Base-by-base conservation (phyloP, 2,113 vertebrate genomes). In the Epinephelus moara region DNA sequence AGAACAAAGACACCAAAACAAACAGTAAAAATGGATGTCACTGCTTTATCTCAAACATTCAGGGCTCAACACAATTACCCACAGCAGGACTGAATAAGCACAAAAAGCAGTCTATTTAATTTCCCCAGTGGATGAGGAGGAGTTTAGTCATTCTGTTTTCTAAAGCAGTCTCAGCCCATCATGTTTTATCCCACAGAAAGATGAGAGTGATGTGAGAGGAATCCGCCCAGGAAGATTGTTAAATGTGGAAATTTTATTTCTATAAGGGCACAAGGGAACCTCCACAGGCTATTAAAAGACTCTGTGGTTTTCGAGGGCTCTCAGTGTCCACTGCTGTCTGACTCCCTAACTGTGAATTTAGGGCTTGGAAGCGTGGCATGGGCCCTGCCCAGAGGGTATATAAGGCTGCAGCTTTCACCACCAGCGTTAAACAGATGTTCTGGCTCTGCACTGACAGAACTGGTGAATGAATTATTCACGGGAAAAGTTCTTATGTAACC, bases 211-310 rank as follows among this genome's bases (percentile, higher is more conserved):
- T 80, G 81, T 49, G 57, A 87, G 81, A 88, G 80, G 83, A 90
- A 81, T 90, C 85, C 66, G 72, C 88, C 89, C 87, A 82, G 78
- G 75, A 85, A 89, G 67, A 73, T 42, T 89, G 85, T 91, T 92
- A 90, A 93, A 93, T 87, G 89, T 90, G 84, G 91, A 93, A 69
- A 90, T 86, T 88, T 78, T 92, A 93, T 93, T 93, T 91, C 85
- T 88, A 88, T 87, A 90, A 88, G 82, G 84, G 88, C 90, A 88
- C 50, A 49, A 81, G 89, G 88, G 90, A 92, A 90, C 91, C 90
- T 94, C 89, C 80, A 45, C 88, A 70, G 47, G 60, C 88, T 90
- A 94, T 91, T 90, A 87, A 83, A 90, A 89, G 88, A 84, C 81
- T 53, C 2, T 91, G 93, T 88, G 91, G 93, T 91, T 92, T 91